Base-by-base conservation (phyloP, 2,888 invertebrate genomes). In the Andrena fulva region DNA sequence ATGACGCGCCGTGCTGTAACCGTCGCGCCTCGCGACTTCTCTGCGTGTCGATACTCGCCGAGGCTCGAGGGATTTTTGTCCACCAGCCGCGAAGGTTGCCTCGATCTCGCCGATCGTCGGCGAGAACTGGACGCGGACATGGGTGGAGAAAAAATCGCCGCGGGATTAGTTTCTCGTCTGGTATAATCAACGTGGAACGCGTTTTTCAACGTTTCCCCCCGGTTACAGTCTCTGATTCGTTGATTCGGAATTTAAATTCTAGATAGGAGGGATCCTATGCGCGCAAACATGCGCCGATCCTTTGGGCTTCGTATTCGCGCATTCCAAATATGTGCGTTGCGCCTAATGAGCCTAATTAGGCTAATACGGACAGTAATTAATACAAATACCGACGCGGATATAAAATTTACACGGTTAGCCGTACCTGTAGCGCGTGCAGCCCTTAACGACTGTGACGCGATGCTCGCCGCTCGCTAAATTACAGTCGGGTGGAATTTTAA, bases 1-100 rank as follows among this genome's bases (percentile, higher is more conserved):
- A 90, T 87, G 90, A 90, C 88, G 87, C 83, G 79, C 66, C 84
- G 82, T 77, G 77, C 74, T 82, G 79, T 77, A 72, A 35, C 62
- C 77, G 75, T 64, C 56, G 77, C 78, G 69, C 74, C 73, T 78
- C 81, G 75, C 86, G 67, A 77, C 66, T 69, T 62, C 64, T 48
- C 66, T 52, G 62, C 70, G 74, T 60, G 66, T 79, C 86, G 62
- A 79, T 85, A 82, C 72, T 62, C 59, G 42, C 24, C 56, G 20
- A 33, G 60, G 31, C 16, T 48, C 67, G 6, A n/a, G 52, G 71
- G 29, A 63, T 72, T 82, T 82, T 72, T 56, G 56, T 24, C 56
- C 24, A 56, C 56, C 20, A 3, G 54, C 20, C 24, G 54, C 54
- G 54, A 24, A 24, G 24, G 24, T 12, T 24, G 56, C 20, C 42